phyloP scores from a whole-genome alignment of 1,140 invertebrate genomes.

The Periplaneta americana region DNA sequence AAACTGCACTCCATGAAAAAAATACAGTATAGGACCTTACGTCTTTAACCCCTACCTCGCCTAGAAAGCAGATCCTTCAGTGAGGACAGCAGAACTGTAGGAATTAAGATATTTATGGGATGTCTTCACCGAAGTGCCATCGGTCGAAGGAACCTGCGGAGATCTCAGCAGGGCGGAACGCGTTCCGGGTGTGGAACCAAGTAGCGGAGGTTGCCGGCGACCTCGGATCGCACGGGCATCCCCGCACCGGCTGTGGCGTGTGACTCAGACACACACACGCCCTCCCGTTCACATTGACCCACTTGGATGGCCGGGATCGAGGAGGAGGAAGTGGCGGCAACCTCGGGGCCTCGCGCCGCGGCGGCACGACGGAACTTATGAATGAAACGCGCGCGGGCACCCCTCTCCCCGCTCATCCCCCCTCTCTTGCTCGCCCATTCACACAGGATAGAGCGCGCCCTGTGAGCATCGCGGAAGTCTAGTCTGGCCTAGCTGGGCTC shows the following conservation, averaged over 20 bases:
- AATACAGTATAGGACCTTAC: too few relatives aligned
- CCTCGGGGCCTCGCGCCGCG: neutral
- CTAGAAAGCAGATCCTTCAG: too few relatives aligned
- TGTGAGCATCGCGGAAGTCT: neutral
- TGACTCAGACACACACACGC: neutral
- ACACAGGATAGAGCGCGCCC: neutral
- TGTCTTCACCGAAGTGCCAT: too few relatives aligned
- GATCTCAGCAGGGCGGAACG: too few relatives aligned
- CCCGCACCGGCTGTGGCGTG: neutral
- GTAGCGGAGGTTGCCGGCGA: too few relatives aligned
- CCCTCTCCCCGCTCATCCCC: too few relatives aligned
- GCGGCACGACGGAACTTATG: neutral
- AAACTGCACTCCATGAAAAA: too few relatives aligned
- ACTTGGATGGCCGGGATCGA: neutral
- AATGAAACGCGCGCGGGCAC: neutral
- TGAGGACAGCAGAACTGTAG: too few relatives aligned
- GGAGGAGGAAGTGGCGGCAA: neutral
- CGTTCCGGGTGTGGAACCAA: too few relatives aligned
- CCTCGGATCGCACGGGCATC: neutral
- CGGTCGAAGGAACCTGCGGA: too few relatives aligned
- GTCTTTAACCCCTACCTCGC: too few relatives aligned
- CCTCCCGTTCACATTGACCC: neutral
- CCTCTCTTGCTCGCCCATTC: neutral
- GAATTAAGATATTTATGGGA: too few relatives aligned
- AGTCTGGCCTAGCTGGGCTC: neutral